Percentiles rank a stretch among this genome's conserved stretches.
These are phyloP conservation scores for Isurus oxyrinchus DNA, from an alignment of 2,113 vertebrate species.

Conservation along the genomic window DNA sequence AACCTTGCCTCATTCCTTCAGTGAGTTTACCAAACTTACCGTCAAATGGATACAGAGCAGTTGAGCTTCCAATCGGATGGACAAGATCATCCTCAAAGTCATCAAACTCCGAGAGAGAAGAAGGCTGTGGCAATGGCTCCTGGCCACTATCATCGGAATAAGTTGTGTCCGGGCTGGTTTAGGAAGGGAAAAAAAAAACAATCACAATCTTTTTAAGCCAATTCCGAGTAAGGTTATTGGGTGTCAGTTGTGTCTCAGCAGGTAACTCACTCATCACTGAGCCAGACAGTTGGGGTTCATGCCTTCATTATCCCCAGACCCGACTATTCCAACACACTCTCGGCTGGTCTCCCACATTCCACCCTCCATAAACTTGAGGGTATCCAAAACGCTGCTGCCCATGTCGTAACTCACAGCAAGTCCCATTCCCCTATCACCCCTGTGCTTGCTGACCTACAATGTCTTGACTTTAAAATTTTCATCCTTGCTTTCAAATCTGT, in stretches of 20 bases:
- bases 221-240: background rate
- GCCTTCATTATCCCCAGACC: too few species aligned
- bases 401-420: too few species aligned
- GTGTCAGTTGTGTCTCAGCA: background rate
- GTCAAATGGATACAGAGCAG: constrained; percentile 80
- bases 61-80: constrained; percentile 71
- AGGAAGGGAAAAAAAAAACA: background rate
- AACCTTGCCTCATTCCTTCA: background rate
- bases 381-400: too few species aligned
- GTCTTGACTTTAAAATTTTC: too few species aligned
- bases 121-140: constrained; percentile 62
- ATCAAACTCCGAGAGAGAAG: constrained; percentile 78
- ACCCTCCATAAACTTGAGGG: background rate
- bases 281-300: background rate
- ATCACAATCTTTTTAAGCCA: background rate
- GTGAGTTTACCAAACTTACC: constrained; percentile 49
- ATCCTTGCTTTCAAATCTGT: too few species aligned
- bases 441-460: too few species aligned
- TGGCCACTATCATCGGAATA: constrained; percentile 64
- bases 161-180: constrained; percentile 63
- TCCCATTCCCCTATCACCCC: too few species aligned
- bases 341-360: background rate
- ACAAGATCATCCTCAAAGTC: constrained; percentile 73
- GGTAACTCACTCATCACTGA: background rate
- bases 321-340: too few species aligned